These are phyloP conservation scores for Neocrepidodera transversa DNA, from an alignment of 2,888 invertebrate species.

Conservation along the genomic window DNA sequence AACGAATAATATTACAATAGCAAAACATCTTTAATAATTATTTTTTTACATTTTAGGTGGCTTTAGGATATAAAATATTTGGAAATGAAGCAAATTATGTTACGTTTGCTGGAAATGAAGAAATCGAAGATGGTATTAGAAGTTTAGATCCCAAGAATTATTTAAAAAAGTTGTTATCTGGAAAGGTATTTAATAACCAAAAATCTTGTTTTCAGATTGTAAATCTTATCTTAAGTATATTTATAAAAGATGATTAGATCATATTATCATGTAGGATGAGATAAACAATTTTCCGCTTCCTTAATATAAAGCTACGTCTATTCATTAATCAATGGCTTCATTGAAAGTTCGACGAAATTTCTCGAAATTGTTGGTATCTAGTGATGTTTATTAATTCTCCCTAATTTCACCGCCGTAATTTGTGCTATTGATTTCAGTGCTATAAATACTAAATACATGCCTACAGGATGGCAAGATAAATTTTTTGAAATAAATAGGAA, in stretches of 20 bases:
- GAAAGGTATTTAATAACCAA: conserved; percentile 77
- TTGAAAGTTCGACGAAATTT: background rate
- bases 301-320: background rate
- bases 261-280: background rate
- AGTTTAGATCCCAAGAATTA: conserved; percentile 74
- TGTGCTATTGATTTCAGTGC: background rate
- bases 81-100: conserved; percentile 88
- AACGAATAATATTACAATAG: no score
- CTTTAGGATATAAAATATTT: conserved; percentile 77
- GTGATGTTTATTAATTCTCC: conserved; percentile 5
- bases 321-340: background rate
- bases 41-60: no score
- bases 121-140: conserved; percentile 70
- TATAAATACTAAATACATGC: no score
- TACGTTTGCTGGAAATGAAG: conserved; percentile 74
- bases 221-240: no score
- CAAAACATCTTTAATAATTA: no score
- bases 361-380: conserved; percentile 1
- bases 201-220: no score
- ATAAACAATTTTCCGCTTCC: background rate
- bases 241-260: no score
- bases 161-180: conserved; percentile 76
- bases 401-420: background rate
- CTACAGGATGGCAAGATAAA: no score
- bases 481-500: no score